Evolutionary conservation across 1,140 invertebrate species (phyloP).

Genomic region (Antheraea pernyi): DNA sequence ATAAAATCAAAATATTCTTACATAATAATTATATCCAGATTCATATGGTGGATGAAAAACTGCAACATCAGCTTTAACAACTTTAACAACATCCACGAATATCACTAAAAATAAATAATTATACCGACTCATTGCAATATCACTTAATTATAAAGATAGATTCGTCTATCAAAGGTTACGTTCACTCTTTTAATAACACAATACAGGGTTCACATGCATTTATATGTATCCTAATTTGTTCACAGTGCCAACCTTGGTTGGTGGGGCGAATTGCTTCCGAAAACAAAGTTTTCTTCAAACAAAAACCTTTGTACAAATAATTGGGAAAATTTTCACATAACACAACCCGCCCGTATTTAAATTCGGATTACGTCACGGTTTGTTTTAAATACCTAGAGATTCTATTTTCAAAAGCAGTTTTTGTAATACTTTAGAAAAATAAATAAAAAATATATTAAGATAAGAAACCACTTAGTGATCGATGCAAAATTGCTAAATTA

Average conservation of each 20-base stretch:
- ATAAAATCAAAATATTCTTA: slow-evolving; percentile 30
- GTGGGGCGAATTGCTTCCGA: slow-evolving; percentile 41
- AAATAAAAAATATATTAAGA: neutral
- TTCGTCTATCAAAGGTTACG: slow-evolving; percentile 33
- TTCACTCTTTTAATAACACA: slow-evolving; percentile 56
- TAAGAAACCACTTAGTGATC: too few relatives aligned
- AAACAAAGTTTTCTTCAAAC: slow-evolving; percentile 61
- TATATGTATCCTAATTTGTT: slow-evolving; percentile 68
- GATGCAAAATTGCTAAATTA: too few relatives aligned
- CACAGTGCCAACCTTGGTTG: slow-evolving; percentile 50
- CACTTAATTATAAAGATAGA: neutral
- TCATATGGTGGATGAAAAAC: slow-evolving; percentile 35
- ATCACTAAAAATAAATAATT: slow-evolving; percentile 45
- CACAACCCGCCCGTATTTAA: slow-evolving; percentile 33
- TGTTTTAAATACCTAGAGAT: neutral
- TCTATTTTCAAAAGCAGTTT: neutral
- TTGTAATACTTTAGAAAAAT: neutral
- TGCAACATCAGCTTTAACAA: slow-evolving; percentile 40
- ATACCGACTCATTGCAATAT: slow-evolving; percentile 43
- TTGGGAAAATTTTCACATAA: slow-evolving; percentile 74
- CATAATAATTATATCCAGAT: slow-evolving; percentile 52
- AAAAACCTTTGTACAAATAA: slow-evolving; percentile 33
- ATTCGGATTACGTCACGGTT: slow-evolving; percentile 1
- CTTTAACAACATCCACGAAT: slow-evolving; percentile 37
- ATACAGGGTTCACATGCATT: slow-evolving; percentile 59